Conservation (phyloP, 2,113 vertebrate species). For the Etia nguti region DNA sequence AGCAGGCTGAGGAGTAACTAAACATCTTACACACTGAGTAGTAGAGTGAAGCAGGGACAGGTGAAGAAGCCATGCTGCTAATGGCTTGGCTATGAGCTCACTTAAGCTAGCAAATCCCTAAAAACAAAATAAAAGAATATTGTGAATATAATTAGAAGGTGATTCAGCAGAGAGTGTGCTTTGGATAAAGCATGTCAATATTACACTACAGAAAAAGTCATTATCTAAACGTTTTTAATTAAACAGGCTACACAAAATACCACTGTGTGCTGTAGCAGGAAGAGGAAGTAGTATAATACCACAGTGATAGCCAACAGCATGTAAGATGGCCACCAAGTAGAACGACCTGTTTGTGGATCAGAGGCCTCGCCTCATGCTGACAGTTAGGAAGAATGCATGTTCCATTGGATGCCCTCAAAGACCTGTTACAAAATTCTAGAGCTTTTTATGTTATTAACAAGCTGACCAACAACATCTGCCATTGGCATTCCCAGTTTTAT, state of each 20-base stretch:
- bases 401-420: accelerated
- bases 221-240: background rate
- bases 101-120: too few relatives aligned
- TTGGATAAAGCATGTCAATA: background rate
- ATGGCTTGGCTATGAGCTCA: too few relatives aligned
- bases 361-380: background rate
- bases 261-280: background rate
- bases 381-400: background rate
- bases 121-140: too few relatives aligned
- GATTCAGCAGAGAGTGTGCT: background rate
- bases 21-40: too few relatives aligned
- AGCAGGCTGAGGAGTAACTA: too few relatives aligned
- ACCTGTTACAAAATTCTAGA: background rate
- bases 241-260: too few relatives aligned
- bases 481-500: background rate
- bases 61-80: too few relatives aligned
- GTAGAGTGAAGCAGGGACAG: too few relatives aligned
- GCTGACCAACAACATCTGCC: background rate
- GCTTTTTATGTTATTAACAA: background rate
- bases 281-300: background rate
- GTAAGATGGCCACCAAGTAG: background rate
- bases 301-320: background rate
- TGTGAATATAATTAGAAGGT: too few relatives aligned
- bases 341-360: background rate
- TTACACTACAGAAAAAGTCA: background rate